Evolutionary conservation across 2,888 invertebrate species (phyloP), one percentile per base, ranked within the genome.

Genomic region (Cantharis rufa): DNA sequence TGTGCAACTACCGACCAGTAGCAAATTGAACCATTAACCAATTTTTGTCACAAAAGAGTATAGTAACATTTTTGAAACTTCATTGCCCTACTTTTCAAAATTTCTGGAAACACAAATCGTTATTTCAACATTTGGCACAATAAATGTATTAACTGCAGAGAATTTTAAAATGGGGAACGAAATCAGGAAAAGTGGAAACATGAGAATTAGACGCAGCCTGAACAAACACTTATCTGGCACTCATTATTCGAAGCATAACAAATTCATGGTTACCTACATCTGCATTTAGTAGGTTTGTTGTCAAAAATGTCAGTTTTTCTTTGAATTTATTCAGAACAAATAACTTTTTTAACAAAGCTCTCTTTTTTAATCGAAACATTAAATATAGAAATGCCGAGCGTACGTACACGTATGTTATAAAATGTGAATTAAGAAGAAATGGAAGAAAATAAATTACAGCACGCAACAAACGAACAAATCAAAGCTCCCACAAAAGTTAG

Each of bases 191-290:
- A 74, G 80, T 73, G 76, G 80, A 78, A 74, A 79, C 77, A 78
- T 77, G 81, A 84, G 85, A 84, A 85, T 84, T 85, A 84, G 82
- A 81, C 80, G 80, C 76, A 83, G 82, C 83, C 84, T 84, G 78
- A 80, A 83, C 82, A 85, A 86, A 85, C 84, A 86, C 84, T 85
- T 82, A 80, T 80, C 15, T 61, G 78, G 32, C 70, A 78, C 79
- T 79, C 82, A 83, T 83, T 83, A 84, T 84, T 83, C 82, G 80
- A 82, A 74, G 80, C 83, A 80, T 83, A 84, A 84, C 84, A 82
- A 85, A 84, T 85, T 82, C 83, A 82, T 82, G 84, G 84, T 83
- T 84, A 74, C 77, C 77, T 74, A 77, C 74, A 74, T 74, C 74
- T 62, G 28, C 28, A 15, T 48, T 48, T 48, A 48, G n/a, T 48